phyloP scores from a whole-genome alignment of 2,888 invertebrate species.

The Allophyes oxyacanthae region DNA sequence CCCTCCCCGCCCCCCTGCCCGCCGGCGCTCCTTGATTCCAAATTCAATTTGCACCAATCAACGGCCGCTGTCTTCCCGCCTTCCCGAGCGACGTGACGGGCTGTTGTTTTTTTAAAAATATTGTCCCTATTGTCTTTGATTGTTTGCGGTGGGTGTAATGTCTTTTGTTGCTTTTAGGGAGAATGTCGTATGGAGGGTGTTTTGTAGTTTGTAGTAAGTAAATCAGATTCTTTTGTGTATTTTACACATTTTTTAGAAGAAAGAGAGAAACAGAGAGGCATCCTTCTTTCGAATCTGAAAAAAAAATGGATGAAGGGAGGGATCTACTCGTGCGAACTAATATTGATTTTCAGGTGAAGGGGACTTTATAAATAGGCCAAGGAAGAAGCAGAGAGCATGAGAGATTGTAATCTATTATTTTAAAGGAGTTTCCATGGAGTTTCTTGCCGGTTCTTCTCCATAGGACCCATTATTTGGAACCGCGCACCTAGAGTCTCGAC shows the following conservation, averaged over 20 bases:
- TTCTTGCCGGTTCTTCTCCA: too few species aligned
- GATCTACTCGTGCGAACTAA: too few species aligned
- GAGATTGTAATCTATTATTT: too few species aligned
- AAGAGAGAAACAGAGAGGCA: not conserved
- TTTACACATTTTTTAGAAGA: not conserved
- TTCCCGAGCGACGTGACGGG: slow-evolving; percentile 81
- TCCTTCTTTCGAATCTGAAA: too few species aligned
- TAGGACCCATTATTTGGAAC: too few species aligned
- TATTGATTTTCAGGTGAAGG: too few species aligned
- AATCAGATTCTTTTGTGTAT: not conserved
- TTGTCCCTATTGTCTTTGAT: slow-evolving; percentile 51
- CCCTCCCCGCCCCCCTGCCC: slow-evolving; percentile 59
- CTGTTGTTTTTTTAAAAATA: slow-evolving; percentile 59
- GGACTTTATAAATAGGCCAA: too few species aligned
- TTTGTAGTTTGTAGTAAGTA: not conserved
- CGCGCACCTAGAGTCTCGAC: too few species aligned
- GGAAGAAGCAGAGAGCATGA: too few species aligned
- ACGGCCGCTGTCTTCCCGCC: slow-evolving; percentile 88
- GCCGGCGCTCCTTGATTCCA: slow-evolving; percentile 80
- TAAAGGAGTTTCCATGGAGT: too few species aligned
- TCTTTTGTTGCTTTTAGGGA: slow-evolving; percentile 45
- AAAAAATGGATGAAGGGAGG: too few species aligned
- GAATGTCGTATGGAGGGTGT: not conserved
- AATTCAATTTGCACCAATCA: slow-evolving; percentile 90
- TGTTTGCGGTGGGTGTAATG: slow-evolving; percentile 58